Evolutionary conservation across 35 echinoderm and acorn worm genomes (phyloP).

Genomic region (Patiria miniata): DNA sequence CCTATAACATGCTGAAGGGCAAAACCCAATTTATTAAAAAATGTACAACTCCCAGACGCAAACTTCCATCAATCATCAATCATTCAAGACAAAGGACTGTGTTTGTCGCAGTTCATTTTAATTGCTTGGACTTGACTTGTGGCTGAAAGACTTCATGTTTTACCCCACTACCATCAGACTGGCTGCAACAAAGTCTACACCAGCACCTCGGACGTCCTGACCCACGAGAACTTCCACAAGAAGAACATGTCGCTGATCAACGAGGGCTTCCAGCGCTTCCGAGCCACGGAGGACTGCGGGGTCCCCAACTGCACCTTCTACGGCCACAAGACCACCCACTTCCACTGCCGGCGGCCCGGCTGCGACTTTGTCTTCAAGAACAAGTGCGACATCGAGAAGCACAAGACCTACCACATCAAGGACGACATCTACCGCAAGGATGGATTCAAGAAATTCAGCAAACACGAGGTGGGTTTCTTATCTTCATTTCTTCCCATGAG

Average conservation of each 20-base stretch:
- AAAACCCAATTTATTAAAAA: too few relatives aligned
- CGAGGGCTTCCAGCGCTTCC: constrained; percentile 98
- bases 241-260: constrained; percentile 90
- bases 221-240: constrained; percentile 99
- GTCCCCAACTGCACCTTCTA: constrained; percentile 76
- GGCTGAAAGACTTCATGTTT: too few relatives aligned
- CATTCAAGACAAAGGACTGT: too few relatives aligned
- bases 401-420: constrained; percentile 96
- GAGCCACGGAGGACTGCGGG: constrained; percentile 97
- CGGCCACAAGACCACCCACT: constrained; percentile 98
- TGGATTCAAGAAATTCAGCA: constrained; percentile 97
- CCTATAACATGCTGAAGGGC: too few relatives aligned
- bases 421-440: constrained; percentile 94
- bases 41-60: too few relatives aligned
- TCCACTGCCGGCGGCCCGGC: constrained; percentile 85
- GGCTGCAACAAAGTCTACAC: constrained; percentile 99
- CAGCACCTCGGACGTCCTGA: constrained; percentile 94
- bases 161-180: constrained; percentile 35
- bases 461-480: constrained; percentile 81
- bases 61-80: too few relatives aligned
- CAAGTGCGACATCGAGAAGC: constrained; percentile 97
- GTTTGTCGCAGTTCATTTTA: too few relatives aligned
- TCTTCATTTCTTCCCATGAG: too few relatives aligned
- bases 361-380: constrained; percentile 99
- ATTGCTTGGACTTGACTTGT: too few relatives aligned